phyloP scores from a whole-genome alignment of 2,888 invertebrate species.

The Lamellibrachia satsuma region DNA sequence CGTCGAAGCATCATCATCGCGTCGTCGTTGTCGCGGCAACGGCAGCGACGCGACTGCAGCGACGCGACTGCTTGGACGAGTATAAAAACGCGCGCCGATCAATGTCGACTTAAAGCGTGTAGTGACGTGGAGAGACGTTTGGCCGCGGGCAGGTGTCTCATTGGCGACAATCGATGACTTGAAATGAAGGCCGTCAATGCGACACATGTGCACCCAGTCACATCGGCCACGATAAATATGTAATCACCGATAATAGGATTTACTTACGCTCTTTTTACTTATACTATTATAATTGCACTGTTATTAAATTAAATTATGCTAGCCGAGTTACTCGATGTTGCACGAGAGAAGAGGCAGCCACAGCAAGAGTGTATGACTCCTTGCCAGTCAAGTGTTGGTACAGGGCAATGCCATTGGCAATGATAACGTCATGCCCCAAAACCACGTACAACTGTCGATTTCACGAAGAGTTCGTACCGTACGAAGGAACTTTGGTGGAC shows the following conservation, averaged over 20 bases:
- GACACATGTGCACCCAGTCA: not conserved
- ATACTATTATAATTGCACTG: not conserved
- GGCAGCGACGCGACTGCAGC: not conserved
- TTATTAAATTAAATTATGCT: not conserved
- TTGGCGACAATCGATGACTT: not conserved
- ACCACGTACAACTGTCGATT: too few relatives aligned
- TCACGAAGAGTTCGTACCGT: too few relatives aligned
- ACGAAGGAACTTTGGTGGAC: too few relatives aligned
- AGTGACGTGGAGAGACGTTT: not conserved
- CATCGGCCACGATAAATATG: not conserved
- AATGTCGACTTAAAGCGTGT: not conserved
- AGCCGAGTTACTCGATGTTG: too few relatives aligned
- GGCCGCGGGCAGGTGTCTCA: not conserved
- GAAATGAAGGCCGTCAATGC: not conserved
- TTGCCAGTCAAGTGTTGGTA: too few relatives aligned
- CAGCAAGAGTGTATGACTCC: too few relatives aligned
- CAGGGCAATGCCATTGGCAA: too few relatives aligned
- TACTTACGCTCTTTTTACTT: not conserved
- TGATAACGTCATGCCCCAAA: too few relatives aligned
- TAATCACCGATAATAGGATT: not conserved
- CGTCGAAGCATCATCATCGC: not conserved
- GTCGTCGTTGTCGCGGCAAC: too few relatives aligned
- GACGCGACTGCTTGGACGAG: not conserved
- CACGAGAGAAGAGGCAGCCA: too few relatives aligned
- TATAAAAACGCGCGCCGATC: not conserved